Base-by-base conservation (phyloP, 2,113 vertebrate genomes). In the Bos javanicus region DNA sequence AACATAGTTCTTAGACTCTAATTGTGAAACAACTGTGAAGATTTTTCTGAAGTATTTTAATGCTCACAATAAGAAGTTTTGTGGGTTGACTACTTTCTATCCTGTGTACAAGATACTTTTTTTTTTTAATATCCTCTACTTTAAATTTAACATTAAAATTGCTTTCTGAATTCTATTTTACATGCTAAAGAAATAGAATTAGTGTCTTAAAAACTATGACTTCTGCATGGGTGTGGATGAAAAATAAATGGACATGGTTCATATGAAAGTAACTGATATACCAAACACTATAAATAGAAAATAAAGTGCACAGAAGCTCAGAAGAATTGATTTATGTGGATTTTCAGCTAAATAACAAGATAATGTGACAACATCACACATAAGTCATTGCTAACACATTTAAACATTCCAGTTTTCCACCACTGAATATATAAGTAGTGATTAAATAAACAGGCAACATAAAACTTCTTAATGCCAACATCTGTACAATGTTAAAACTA, bases 361-460 rank as follows among this genome's bases (percentile, higher is more conserved):
- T 84, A 52, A 93, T 9, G 10, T 95, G 57, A 80, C 11, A 91
- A 48, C 2, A 59, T 87, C 54, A 43, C 36, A 62, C 76, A 3
- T 5, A 56, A 95, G 84, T 87, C 33, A 39, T 52, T 87, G 52
- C 15, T 64, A 48, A 80, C 60, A 91, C 25, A 74, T 89, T 88
- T 80, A 88, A 90, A 46, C 25, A 46, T 59, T 82, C 15, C 43
- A 87, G 10, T 64, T 95, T 94, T 95, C 25, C 7, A 94, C 26
- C 46, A 46, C 64, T 90, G 36, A 96, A 90, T 84, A 52, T 57
- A 33, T 56, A 98, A 86, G 57, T 94, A 80, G 64, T 84, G 36
- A 71, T 28, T 92, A 78, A 95, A 76, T 56, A 89, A 48, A 28
- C 15, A 76, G 43, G 1, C 21, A 43, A 3, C 9, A 80, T 62